These are phyloP conservation scores for Leptinotarsa juncta DNA, from an alignment of 2,888 invertebrate genomes.

Conservation along the genomic window DNA sequence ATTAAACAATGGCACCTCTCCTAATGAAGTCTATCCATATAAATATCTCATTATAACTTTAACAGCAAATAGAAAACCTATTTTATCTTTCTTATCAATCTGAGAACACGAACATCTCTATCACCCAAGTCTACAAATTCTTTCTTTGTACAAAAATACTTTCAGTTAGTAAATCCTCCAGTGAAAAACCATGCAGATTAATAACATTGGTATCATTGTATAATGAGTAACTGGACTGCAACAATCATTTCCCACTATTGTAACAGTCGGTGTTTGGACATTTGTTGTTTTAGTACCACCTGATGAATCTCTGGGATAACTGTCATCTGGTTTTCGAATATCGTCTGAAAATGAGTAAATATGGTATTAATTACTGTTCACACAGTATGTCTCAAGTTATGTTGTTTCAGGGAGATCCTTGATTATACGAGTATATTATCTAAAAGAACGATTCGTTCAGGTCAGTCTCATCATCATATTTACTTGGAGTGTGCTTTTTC, in stretches of 20 bases:
- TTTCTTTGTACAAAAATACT: slow-evolving; percentile 12
- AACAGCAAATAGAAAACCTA: slow-evolving; percentile 33
- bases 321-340: background rate
- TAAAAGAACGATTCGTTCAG: too few relatives aligned
- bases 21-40: slow-evolving; percentile 30
- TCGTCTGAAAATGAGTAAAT: slow-evolving; percentile 32
- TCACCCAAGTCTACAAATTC: slow-evolving; percentile 23
- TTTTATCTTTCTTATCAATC: slow-evolving; percentile 10
- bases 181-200: background rate
- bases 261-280: slow-evolving; percentile 39
- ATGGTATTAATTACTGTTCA: too few relatives aligned
- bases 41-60: slow-evolving; percentile 31
- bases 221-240: background rate
- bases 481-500: too few relatives aligned
- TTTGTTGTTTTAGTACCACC: slow-evolving; percentile 34
- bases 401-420: too few relatives aligned
- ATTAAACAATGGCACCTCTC: slow-evolving; percentile 36
- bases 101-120: slow-evolving; percentile 17
- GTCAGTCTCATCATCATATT: too few relatives aligned
- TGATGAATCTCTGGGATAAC: slow-evolving; percentile 26
- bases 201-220: background rate
- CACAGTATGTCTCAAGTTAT: too few relatives aligned
- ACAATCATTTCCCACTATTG: slow-evolving; percentile 19
- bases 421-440: too few relatives aligned
- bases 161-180: slow-evolving; percentile 21